Base-by-base conservation (phyloP, 2,797 vertebrate genomes). In the Scyliorhinus canicula region DNA sequence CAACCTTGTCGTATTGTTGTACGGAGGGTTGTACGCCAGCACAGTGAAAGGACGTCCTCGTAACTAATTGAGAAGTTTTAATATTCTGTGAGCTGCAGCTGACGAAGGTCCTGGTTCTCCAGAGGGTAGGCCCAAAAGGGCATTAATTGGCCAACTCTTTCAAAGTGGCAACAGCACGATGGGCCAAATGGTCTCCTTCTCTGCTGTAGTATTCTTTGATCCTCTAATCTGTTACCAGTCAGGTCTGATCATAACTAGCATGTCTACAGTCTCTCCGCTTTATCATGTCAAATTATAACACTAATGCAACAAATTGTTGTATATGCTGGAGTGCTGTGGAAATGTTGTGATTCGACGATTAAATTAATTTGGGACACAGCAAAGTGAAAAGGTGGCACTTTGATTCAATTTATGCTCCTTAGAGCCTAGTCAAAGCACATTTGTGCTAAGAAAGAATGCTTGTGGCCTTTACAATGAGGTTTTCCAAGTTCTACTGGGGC, bases 391-490 rank as follows among this genome's bases (percentile, higher is more conserved):
- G 79, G 40, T 82, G 44, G 47, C 40, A 40, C 79, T 65, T 63
- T 63, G 55, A 40, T 24, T 88, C 57, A 91, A 40, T 91, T 91
- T 91, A 65, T 65, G 60, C 88, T 44, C 60, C 88, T 91, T 65
- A 91, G 40, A 65, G 57, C 26, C n/a, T 12, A 65, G 19, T 65
- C 19, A 91, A 65, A 91, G 88, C 26, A 35, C 57, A 44, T 24
- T 91, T 91, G 88, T 91, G 40, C 40, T 44, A n/a, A 11, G n/a
- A 65, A 91, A 44, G 88, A 26, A 21, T n/a, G 19, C n/a, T 24
- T 26, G 88, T 21, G 19, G 55, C 24, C 55, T 90, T 60, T n/a
- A 35, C 55, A 88, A 31, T 77, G 35, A 82, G 14, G 16, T 44
- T 79, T 79, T 82, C 19, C 40, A 90, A n/a, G 86, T 90, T 60